phyloP scores from a whole-genome alignment of 2,113 vertebrate genomes.

The Dascyllus trimaculatus region DNA sequence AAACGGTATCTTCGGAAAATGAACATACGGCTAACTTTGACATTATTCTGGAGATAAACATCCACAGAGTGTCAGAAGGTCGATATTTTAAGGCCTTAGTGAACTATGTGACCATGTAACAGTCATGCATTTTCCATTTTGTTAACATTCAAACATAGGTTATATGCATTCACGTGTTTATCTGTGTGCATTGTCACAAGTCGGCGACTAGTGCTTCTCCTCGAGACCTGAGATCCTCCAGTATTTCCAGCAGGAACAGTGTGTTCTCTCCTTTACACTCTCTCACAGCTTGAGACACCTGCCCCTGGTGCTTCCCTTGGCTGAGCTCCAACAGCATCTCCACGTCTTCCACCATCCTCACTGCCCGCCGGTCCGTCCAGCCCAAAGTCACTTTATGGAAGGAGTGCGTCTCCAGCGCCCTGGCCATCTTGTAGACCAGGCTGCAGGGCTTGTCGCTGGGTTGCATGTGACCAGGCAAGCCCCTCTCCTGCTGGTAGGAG shows the following conservation, averaged over 20 bases:
- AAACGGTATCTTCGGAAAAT: constrained; percentile 5
- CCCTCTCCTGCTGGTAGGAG: constrained; percentile 76
- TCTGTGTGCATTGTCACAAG: constrained; percentile 6
- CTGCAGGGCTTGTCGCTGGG: constrained; percentile 36
- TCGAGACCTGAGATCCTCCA: constrained; percentile 81
- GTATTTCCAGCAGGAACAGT: constrained; percentile 83
- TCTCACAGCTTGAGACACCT: constrained; percentile 78
- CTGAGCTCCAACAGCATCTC: constrained; percentile 88
- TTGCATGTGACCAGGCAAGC: constrained; percentile 2
- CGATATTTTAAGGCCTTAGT: neutral
- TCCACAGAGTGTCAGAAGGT: neutral
- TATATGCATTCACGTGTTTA: constrained; percentile 5
- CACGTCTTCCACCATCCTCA: constrained; percentile 85
- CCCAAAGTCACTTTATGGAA: constrained; percentile 66
- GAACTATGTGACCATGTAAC: neutral
- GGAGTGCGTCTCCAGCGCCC: constrained; percentile 51
- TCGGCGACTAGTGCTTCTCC: constrained; percentile 36
- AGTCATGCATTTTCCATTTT: neutral
- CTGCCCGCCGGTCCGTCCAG: constrained; percentile 84
- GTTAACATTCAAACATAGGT: constrained; percentile 1
- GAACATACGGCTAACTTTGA: neutral
- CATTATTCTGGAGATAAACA: neutral
- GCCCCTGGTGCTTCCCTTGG: constrained; percentile 75
- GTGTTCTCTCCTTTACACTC: constrained; percentile 84
- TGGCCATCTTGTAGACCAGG: constrained; percentile 56